Conservation (phyloP, 2,797 vertebrate genomes). For the Sebastes steindachneri region DNA sequence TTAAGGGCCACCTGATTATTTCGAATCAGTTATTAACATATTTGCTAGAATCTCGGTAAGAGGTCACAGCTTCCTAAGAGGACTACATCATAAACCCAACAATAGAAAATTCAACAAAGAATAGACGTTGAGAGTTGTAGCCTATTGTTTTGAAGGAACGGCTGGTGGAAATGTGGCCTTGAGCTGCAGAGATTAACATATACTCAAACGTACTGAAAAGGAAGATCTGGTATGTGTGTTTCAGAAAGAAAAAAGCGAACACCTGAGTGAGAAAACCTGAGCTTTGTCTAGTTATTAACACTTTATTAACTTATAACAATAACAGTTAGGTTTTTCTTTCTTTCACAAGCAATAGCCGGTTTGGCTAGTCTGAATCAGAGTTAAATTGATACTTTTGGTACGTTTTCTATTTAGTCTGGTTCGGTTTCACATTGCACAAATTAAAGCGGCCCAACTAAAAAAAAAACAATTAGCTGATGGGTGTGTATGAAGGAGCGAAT, state of each 20-base stretch:
- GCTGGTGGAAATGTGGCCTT: background rate
- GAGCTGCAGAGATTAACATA: background rate
- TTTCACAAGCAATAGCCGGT: too few relatives aligned
- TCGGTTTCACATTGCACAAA: too few relatives aligned
- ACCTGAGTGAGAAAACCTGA: background rate
- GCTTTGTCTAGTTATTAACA: background rate
- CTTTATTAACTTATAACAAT: background rate
- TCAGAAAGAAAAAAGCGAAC: background rate
- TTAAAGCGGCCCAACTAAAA: too few relatives aligned
- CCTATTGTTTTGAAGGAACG: background rate
- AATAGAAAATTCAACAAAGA: background rate
- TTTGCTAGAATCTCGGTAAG: background rate
- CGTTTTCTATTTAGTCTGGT: too few relatives aligned
- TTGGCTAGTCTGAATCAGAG: too few relatives aligned
- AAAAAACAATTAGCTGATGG: too few relatives aligned
- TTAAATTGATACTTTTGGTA: too few relatives aligned
- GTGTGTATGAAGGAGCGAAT: too few relatives aligned
- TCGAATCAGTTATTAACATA: background rate
- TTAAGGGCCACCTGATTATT: background rate
- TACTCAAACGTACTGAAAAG: background rate
- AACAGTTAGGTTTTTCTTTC: background rate
- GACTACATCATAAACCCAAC: background rate
- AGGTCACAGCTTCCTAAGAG: background rate
- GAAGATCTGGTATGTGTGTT: background rate
- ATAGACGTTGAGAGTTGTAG: background rate